phyloP scores from a whole-genome alignment of 2,888 invertebrate genomes.

The Taenaris catops region DNA sequence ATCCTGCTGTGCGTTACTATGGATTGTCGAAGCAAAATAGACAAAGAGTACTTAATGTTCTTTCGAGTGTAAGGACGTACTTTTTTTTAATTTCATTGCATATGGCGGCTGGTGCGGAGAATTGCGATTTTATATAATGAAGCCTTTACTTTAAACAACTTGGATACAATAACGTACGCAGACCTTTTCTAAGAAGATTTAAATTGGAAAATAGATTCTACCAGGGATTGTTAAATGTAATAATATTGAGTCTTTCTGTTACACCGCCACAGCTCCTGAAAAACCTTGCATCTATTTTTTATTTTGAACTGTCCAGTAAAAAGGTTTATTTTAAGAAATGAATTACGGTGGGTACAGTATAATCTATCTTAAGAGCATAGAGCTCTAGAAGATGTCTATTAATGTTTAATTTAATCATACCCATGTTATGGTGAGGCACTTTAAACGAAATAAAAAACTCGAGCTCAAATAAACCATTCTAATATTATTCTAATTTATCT shows the following conservation, averaged over 20 bases:
- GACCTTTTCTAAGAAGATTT: conserved; percentile 18
- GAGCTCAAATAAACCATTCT: too few relatives aligned
- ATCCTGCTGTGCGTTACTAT: conserved; percentile 58
- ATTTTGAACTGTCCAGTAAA: too few relatives aligned
- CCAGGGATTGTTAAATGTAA: conserved; percentile 1
- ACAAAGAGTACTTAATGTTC: conserved; percentile 58
- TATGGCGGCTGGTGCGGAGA: conserved; percentile 22
- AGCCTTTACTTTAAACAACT: conserved; percentile 22
- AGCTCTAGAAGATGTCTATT: too few relatives aligned
- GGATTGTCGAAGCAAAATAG: conserved; percentile 66
- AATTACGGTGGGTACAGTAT: too few relatives aligned
- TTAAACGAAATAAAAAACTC: too few relatives aligned
- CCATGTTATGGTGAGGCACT: too few relatives aligned
- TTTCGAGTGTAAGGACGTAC: conserved; percentile 52
- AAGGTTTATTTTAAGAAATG: too few relatives aligned
- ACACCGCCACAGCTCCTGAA: too few relatives aligned
- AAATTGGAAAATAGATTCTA: conserved; percentile 10
- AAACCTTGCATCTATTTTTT: too few relatives aligned
- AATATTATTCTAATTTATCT: too few relatives aligned
- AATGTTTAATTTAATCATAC: too few relatives aligned
- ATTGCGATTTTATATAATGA: conserved; percentile 26
- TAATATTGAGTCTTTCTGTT: neutral
- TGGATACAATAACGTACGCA: conserved; percentile 17
- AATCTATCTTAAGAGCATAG: too few relatives aligned
- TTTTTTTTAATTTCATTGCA: conserved; percentile 40